Evolutionary conservation across 2,113 vertebrate species (phyloP).

Genomic region (Phainopepla nitens): DNA sequence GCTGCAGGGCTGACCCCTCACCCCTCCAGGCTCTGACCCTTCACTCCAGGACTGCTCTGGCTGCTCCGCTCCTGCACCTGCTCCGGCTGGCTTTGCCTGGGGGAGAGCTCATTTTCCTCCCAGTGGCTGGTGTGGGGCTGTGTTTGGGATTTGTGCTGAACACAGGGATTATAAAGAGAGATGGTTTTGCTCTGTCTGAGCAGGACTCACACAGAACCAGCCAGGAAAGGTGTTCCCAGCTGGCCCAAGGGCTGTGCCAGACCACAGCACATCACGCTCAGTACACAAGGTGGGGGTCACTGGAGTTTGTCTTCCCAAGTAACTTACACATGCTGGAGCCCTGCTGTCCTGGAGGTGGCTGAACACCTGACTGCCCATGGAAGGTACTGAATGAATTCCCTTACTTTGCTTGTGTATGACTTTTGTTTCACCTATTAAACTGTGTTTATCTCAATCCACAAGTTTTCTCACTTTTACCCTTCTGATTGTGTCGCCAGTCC

Average conservation of each 20-base stretch:
- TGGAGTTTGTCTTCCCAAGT: background rate
- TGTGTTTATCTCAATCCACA: background rate
- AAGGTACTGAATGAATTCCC: background rate
- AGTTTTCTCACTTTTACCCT: background rate
- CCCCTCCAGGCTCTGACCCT: rapidly evolving
- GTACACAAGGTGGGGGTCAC: background rate
- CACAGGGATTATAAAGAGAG: background rate
- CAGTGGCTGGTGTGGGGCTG: background rate
- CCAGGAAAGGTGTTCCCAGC: background rate
- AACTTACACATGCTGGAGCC: background rate
- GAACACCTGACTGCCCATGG: background rate
- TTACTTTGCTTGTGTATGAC: background rate
- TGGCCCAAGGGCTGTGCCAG: background rate
- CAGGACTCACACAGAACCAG: background rate
- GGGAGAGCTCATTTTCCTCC: rapidly evolving
- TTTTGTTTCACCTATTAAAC: background rate
- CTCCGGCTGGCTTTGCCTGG: rapidly evolving
- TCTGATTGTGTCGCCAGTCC: background rate
- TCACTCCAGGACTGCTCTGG: too few relatives aligned
- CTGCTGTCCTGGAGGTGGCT: background rate
- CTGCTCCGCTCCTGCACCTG: background rate
- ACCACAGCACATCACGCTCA: background rate
- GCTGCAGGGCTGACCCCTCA: background rate
- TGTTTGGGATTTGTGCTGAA: background rate
- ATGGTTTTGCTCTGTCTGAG: background rate